These are phyloP conservation scores for Sesia apiformis DNA, from an alignment of 2,888 invertebrate species.

Conservation along the genomic window DNA sequence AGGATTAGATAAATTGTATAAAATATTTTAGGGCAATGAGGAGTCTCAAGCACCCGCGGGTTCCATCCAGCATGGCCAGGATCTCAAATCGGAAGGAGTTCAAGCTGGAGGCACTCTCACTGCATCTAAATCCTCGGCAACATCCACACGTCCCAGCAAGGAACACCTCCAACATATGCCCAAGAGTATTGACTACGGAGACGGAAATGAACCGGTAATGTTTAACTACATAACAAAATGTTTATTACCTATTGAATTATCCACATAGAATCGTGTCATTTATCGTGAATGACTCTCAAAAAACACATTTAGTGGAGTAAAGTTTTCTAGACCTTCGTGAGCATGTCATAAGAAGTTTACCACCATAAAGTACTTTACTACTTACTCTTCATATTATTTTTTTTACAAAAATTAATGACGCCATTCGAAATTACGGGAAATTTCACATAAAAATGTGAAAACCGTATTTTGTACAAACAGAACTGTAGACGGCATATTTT, in stretches of 20 bases:
- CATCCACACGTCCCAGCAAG: slow-evolving; percentile 71
- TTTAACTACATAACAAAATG: not conserved
- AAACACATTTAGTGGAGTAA: no score
- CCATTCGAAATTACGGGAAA: no score
- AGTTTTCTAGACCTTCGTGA: no score
- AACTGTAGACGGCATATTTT: no score
- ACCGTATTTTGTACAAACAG: no score
- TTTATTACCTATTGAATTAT: not conserved
- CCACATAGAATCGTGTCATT: not conserved
- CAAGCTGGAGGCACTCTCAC: slow-evolving; percentile 86
- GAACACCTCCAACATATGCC: slow-evolving; percentile 72
- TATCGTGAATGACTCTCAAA: no score
- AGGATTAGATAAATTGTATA: no score
- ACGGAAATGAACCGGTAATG: slow-evolving; percentile 76
- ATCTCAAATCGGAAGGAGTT: slow-evolving; percentile 84
- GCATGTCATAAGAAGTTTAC: no score
- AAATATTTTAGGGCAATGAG: slow-evolving; percentile 44
- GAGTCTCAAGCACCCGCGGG: slow-evolving; percentile 48
- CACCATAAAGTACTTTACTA: no score
- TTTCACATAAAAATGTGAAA: no score
- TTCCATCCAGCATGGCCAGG: slow-evolving; percentile 51
- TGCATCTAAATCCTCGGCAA: slow-evolving; percentile 78
- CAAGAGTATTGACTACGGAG: slow-evolving; percentile 80
- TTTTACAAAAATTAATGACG: no score
- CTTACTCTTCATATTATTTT: no score